These are phyloP conservation scores for Lepidurus arcticus DNA, from an alignment of 1,140 invertebrate species.

Conservation along the genomic window DNA sequence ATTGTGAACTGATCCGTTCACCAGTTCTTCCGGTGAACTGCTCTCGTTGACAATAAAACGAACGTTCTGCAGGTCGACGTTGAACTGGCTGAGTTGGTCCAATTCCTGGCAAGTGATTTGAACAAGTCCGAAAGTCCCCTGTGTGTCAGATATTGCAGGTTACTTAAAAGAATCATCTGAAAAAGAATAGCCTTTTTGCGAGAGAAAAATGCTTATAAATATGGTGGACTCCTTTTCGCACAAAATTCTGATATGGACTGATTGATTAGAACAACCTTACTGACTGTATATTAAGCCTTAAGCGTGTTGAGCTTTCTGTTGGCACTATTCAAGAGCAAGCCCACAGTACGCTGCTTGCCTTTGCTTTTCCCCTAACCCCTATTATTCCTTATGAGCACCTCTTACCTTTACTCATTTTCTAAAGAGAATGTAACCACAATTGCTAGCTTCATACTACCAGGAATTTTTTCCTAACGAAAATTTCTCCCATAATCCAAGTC, in stretches of 20 bases:
- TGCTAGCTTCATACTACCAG: background rate
- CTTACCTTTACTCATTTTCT: background rate
- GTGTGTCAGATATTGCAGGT: no score
- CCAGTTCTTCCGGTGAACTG: no score
- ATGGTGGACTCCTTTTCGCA: background rate
- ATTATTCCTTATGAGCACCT: background rate
- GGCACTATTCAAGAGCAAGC: background rate
- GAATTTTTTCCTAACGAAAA: no score
- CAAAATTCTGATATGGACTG: background rate
- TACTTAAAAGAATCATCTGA: background rate
- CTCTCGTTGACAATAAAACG: no score
- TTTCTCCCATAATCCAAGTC: no score
- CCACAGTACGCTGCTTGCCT: background rate
- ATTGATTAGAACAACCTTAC: background rate
- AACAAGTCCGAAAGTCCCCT: no score
- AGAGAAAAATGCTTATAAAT: background rate
- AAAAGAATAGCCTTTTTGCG: background rate
- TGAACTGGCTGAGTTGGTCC: no score
- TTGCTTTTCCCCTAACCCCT: background rate
- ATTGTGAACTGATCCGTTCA: no score
- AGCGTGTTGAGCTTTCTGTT: background rate
- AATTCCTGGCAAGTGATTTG: no score
- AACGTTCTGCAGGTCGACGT: no score
- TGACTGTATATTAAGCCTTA: background rate
- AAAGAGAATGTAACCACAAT: background rate